Base-by-base conservation (phyloP, 1,140 invertebrate species). In the Saccostrea echinata region DNA sequence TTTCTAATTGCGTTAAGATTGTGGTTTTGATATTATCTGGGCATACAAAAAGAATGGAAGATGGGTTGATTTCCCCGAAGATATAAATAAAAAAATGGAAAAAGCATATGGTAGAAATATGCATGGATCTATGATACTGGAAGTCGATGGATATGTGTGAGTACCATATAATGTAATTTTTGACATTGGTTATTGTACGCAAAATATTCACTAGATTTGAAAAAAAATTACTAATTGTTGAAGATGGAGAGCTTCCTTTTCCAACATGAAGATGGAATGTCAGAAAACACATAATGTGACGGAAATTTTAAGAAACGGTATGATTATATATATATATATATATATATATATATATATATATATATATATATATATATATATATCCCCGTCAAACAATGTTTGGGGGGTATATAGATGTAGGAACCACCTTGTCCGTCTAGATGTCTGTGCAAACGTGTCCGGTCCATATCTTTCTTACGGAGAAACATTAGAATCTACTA, bases 241-340 rank as follows among this genome's bases (percentile, higher is more conserved):
- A 35, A 76, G 68, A 76, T 76, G 68, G 30, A 27, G 30, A 16
- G 68, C 68, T 12, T 76, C 27, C 9, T 76, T 76, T 76, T 33
- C 68, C 24, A 27, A 76, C 9, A 76, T 76, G 68, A 76, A 76
- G 68, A 76, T 76, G 68, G 68, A 30, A 18, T 76, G 68, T 76
- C 68, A 76, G 27, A 76, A 76, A 30, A 76, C 68, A 13, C 68
- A 76, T 30, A 18, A 27, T 13, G 27, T 30, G 16, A 76, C 27
- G 13, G 68, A 27, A 13, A 33, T 76, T 30, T 9, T 3, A 33
- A 27, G 68, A 30, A 35, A 76, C 16, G 68, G 68, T 76, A 76
- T 16, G 68, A 84, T 53, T 13, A 21, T 61, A 61, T 61, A 8
- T 43, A 8, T 8, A 43, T 43, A 43, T 43, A 43, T 43, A n/a